phyloP scores from a whole-genome alignment of 1,140 invertebrate species.

The Globodera rostochiensis region DNA sequence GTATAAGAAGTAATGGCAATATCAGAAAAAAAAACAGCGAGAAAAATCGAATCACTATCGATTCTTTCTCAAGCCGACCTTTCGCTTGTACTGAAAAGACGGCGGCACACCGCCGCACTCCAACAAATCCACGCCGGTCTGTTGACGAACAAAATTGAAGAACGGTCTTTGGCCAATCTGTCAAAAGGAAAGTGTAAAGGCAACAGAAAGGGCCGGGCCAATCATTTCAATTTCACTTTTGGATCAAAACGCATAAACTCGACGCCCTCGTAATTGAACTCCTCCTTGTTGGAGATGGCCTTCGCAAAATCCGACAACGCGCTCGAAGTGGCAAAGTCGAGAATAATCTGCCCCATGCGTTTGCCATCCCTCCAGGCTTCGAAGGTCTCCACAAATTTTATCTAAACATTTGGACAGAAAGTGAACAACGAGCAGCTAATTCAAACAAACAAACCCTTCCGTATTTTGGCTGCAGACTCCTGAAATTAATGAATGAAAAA shows the following conservation, averaged over 20 bases:
- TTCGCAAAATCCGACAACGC: background rate
- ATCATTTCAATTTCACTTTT: background rate
- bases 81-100: conserved; percentile 5
- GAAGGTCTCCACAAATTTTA: conserved; percentile 29
- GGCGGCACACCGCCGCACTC: conserved; percentile 17
- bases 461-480: background rate
- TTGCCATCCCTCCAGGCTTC: conserved; percentile 15
- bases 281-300: conserved; percentile 5
- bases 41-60: background rate
- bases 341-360: conserved; percentile 14
- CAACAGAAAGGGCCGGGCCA: background rate
- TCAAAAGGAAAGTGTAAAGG: background rate
- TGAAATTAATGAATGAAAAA: background rate
- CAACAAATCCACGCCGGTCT: conserved; percentile 24
- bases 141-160: conserved; percentile 6
- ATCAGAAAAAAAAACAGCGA: background rate
- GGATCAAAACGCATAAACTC: conserved; percentile 19
- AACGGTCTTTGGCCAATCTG: conserved; percentile 11
- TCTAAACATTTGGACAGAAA: background rate
- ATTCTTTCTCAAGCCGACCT: conserved; percentile 3
- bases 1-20: background rate
- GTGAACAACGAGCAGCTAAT: no score
- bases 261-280: conserved; percentile 14
- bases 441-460: background rate
- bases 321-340: conserved; percentile 4